These are phyloP conservation scores for Aurelia sp. DNA, from an alignment of 30 jellyfish, hydroid and myxozoan species.

Conservation along the genomic window DNA sequence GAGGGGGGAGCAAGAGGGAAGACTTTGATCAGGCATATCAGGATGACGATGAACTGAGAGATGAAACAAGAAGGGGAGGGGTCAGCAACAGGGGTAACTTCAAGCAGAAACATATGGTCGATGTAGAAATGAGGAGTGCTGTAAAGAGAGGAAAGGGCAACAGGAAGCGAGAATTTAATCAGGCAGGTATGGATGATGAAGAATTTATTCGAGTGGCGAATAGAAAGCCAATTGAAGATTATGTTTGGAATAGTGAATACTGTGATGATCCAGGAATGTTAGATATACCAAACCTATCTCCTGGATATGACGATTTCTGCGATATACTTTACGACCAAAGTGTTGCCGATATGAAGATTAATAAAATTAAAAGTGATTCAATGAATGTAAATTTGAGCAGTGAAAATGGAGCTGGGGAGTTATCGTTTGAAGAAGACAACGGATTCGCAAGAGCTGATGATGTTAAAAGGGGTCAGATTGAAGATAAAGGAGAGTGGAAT, in stretches of 20 bases:
- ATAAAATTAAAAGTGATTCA: background rate
- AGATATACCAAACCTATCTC: slow-evolving; percentile 63
- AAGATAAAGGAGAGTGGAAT: background rate
- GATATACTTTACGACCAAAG: slow-evolving; percentile 48
- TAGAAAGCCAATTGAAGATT: background rate
- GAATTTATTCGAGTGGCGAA: background rate
- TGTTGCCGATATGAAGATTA: background rate
- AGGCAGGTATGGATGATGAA: background rate
- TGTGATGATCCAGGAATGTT: slow-evolving; percentile 73
- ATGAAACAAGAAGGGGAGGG: background rate
- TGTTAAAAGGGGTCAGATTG: background rate
- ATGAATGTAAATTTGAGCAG: slow-evolving; percentile 6
- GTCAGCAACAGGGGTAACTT: background rate
- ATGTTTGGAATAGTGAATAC: slow-evolving; percentile 36
- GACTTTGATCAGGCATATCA: background rate
- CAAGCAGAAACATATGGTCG: background rate
- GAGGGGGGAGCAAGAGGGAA: background rate
- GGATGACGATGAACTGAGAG: background rate
- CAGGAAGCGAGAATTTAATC: background rate
- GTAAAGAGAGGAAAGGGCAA: background rate
- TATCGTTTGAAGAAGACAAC: background rate
- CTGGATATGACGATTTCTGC: slow-evolving; percentile 70
- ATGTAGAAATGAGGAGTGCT: background rate
- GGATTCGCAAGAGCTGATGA: background rate
- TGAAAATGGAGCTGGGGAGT: background rate